Base-by-base conservation (phyloP, 2,113 vertebrate species). In the Hassar affinis region DNA sequence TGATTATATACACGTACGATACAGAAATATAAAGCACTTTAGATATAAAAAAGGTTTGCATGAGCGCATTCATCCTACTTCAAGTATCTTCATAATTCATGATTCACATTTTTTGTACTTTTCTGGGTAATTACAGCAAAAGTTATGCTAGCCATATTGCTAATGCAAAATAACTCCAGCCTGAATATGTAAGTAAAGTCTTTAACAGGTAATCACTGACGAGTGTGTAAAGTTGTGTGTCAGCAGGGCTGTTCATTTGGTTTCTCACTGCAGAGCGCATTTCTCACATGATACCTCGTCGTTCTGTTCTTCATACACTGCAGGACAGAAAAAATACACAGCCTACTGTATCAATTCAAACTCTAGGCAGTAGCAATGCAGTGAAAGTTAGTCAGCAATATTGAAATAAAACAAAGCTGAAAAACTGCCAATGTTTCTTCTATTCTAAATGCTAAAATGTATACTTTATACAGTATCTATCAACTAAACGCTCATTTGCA, bases 301-400 rank as follows among this genome's bases (percentile, higher is more conserved):
- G 0, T 86, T 81, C 14, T 83, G 80, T 71, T 88, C 87, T 82
- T 86, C 85, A 52, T 81, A 81, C 59, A 88, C 83, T 85, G 72
- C 35, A 85, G 62, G 85, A 81, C 14, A 83, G 27, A 38, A 25
- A 47, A 45, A 12, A 9, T 15, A 45, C 5, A 20, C 30, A 30
- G 9, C 14, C 47, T 78, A 54, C 7, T 33, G 20, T 1, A 45
- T 54, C 27, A 76, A 52, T 20, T 52, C 15, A 71, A 45, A 45
- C 4, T 11, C 20, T 22, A 45, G 4, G 38, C 38, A 45, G 4
- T 9, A 68, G 33, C 7, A 69, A 69, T 66, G 62, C 17, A 18
- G 17, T 2, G 2, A 35, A 66, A 27, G 25, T 27, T 72, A 6
- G 27, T 49, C 25, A 52, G 27, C 42, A 64, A 56, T 56, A 45